A percentile compares a stretch with the other conserved stretches of the same genome.
Conservation (phyloP, 2,888 invertebrate species). For the Leucoma salicis region DNA sequence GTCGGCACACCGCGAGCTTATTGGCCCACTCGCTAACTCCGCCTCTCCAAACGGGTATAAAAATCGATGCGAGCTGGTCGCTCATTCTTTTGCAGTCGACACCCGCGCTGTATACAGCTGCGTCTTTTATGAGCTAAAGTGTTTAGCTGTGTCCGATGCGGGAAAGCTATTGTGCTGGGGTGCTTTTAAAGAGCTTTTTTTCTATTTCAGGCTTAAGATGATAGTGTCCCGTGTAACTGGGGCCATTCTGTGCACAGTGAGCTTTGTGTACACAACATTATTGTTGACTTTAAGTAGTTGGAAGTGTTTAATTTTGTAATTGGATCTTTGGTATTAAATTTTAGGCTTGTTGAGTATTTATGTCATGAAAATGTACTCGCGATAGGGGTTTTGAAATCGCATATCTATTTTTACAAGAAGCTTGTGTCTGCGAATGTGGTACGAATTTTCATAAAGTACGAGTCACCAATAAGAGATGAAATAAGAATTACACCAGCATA, state of each 20-base stretch:
- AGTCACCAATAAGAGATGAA: too few relatives aligned
- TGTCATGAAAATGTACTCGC: too few relatives aligned
- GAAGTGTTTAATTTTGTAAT: neutral
- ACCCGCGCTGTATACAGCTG: slow-evolving; percentile 48
- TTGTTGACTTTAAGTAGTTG: slow-evolving; percentile 3
- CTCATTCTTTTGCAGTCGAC: slow-evolving; percentile 62
- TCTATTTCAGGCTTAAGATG: slow-evolving; percentile 51
- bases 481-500: too few relatives aligned
- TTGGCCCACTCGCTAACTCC: slow-evolving; percentile 72
- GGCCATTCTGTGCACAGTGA: slow-evolving; percentile 20
- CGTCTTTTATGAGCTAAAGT: slow-evolving; percentile 73
- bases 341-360: too few relatives aligned
- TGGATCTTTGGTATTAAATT: neutral
- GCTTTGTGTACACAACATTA: slow-evolving; percentile 12
- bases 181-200: slow-evolving; percentile 38
- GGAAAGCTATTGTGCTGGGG: slow-evolving; percentile 60
- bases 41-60: slow-evolving; percentile 74
- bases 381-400: too few relatives aligned
- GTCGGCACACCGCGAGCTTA: slow-evolving; percentile 72
- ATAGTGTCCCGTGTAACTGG: slow-evolving; percentile 35
- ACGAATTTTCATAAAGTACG: too few relatives aligned
- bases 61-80: slow-evolving; percentile 71
- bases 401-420: too few relatives aligned
- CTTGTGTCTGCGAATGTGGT: too few relatives aligned
- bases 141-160: slow-evolving; percentile 76